Evolutionary conservation across 1,140 invertebrate genomes (phyloP), one percentile per base, ranked within the genome.

Genomic region (Lethrus apterus): DNA sequence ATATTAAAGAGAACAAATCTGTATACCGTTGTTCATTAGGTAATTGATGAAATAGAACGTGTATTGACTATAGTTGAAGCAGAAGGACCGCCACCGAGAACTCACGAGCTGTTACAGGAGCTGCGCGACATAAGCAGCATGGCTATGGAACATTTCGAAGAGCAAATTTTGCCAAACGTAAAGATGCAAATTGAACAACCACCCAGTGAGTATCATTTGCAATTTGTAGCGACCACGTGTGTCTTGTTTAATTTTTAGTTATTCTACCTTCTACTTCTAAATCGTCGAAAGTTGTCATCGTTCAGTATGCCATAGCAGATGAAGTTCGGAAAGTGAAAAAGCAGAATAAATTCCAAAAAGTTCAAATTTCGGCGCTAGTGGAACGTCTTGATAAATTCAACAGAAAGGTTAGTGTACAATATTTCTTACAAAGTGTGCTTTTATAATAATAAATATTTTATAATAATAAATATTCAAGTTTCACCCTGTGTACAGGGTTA

Each of bases 91-190:
- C 80, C 82, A 2, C 81, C 88, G 1, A 70, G 85, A 11, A 79
- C 87, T 0, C 86, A 91, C 60, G 89, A 93, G 65, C 79, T 93
- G 1, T 69, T 94, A 0, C 87, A 92, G 64, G 91, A 93, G 63
- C 59, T 94, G 1, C 68, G 90, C 1, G 92, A 95, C 60, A 89
- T 94, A 42, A 93, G 89, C 9, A 93, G 89, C 18, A 95, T 95
- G 92, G 91, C 91, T 0, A 95, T 94, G 74, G 92, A 96, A 62
- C 88, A 95, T 68, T 96, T 96, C 70, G 91, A 94, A 63, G 91
- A 95, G 54, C 84, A 90, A 60, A 89, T 95, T 52, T 67, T 81
- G 33, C 83, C 84, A 18, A 61, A 63, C 32, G 55, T 78, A 4
- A 59, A 55, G 51, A 13, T 19, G 9, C 52, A 44, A 4, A 44